Percentiles rank a stretch among this genome's conserved stretches.
Conservation (phyloP, 2,888 invertebrate species). For the Agonopterix alstromeriana region DNA sequence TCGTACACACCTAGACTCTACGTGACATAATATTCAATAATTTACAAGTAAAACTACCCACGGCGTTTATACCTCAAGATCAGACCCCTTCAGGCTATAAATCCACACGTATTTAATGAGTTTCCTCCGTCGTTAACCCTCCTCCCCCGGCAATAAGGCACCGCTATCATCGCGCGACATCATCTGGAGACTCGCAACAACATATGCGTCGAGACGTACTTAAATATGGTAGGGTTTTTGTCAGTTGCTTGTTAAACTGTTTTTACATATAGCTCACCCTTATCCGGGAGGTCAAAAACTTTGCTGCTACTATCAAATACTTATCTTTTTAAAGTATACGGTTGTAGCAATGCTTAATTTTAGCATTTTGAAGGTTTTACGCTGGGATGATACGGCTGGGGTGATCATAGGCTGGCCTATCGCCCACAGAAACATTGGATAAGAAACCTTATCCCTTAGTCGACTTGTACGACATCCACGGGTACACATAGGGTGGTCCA, state of each 20-base stretch:
- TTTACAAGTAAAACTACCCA: conserved; percentile 1
- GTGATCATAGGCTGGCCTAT: too few relatives aligned
- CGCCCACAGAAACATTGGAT: too few relatives aligned
- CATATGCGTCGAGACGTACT: conserved; percentile 35
- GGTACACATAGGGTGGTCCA: too few relatives aligned
- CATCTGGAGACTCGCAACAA: conserved; percentile 42
- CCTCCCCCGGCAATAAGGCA: conserved; percentile 57
- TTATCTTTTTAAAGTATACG: neutral
- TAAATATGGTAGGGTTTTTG: neutral
- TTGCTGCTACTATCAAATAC: neutral
- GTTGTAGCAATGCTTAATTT: neutral
- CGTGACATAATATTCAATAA: neutral
- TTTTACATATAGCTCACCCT: neutral
- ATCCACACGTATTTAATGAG: conserved; percentile 68
- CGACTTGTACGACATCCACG: too few relatives aligned
- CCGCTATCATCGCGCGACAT: conserved; percentile 59
- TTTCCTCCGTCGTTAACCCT: conserved; percentile 62
- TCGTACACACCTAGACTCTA: too few relatives aligned
- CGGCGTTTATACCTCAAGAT: neutral
- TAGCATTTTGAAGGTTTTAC: neutral
- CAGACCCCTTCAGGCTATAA: conserved; percentile 44
- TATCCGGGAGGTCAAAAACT: neutral
- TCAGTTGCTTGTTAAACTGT: neutral
- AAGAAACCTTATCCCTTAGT: too few relatives aligned
- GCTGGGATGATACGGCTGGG: neutral